Percentiles rank a stretch among this genome's conserved stretches.
These are phyloP conservation scores for Pterocles orientalis DNA, from an alignment of 2,113 vertebrate species.

Conservation along the genomic window DNA sequence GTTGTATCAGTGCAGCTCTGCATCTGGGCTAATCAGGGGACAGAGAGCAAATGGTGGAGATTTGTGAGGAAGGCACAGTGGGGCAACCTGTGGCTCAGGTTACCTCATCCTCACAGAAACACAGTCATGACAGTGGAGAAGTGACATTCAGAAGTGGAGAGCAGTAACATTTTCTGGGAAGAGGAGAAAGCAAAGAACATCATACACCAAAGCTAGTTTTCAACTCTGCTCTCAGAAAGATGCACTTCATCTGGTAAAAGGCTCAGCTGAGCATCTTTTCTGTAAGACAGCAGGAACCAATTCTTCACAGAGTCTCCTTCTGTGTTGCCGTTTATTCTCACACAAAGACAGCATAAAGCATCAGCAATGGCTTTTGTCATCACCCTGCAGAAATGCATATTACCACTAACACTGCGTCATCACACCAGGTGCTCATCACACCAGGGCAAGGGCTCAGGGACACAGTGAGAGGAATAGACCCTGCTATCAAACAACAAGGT, in stretches of 20 bases:
- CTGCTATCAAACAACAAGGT: rapidly evolving
- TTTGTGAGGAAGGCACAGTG: background rate
- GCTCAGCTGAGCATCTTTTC: background rate
- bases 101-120: background rate
- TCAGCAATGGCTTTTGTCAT: background rate
- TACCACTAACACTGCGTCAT: background rate
- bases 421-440: background rate
- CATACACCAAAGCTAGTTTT: background rate
- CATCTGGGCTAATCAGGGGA: background rate
- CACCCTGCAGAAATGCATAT: background rate
- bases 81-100: background rate
- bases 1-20: background rate
- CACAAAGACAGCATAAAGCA: background rate
- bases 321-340: background rate
- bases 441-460: background rate
- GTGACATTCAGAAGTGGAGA: background rate
- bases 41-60: background rate
- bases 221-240: background rate
- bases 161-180: background rate
- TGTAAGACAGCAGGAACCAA: background rate
- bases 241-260: background rate
- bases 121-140: background rate
- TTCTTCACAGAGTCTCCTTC: background rate
- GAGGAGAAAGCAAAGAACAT: background rate
- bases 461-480: background rate